phyloP scores from a whole-genome alignment of 2,797 vertebrate genomes.

The Poecilia velifera region DNA sequence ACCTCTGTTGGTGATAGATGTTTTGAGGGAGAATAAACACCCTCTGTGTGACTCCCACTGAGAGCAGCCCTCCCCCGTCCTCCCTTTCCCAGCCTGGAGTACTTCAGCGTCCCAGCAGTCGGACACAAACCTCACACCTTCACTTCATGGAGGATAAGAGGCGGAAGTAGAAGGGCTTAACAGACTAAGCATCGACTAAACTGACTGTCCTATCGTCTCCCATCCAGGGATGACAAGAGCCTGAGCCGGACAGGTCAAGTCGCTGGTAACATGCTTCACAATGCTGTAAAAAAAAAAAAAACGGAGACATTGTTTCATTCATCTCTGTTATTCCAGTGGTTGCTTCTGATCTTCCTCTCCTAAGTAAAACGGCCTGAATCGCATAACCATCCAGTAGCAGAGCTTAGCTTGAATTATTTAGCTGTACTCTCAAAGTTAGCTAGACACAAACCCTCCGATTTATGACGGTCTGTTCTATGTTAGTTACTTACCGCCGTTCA shows the following conservation, averaged over 20 bases:
- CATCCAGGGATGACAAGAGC: constrained; percentile 6
- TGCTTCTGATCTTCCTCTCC: neutral
- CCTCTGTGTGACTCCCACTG: neutral
- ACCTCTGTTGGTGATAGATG: neutral
- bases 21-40: neutral
- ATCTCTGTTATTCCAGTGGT: neutral
- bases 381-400: neutral
- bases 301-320: neutral
- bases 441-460: neutral
- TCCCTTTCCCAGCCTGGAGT: neutral
- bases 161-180: constrained; percentile 72
- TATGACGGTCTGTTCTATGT: neutral
- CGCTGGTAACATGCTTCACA: neutral
- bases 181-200: constrained; percentile 70
- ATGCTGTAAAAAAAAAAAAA: neutral
- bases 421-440: constrained; percentile 14
- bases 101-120: constrained; percentile 15
- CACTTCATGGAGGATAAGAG: constrained; percentile 47
- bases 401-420: neutral
- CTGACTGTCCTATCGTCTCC: constrained; percentile 28
- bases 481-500: rapidly evolving
- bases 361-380: neutral
- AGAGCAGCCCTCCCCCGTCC: neutral
- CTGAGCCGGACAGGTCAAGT: neutral
- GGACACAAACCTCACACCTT: constrained; percentile 23